Evolutionary conservation across 2,113 vertebrate species (phyloP).

Genomic region (Percopsis transmontana): DNA sequence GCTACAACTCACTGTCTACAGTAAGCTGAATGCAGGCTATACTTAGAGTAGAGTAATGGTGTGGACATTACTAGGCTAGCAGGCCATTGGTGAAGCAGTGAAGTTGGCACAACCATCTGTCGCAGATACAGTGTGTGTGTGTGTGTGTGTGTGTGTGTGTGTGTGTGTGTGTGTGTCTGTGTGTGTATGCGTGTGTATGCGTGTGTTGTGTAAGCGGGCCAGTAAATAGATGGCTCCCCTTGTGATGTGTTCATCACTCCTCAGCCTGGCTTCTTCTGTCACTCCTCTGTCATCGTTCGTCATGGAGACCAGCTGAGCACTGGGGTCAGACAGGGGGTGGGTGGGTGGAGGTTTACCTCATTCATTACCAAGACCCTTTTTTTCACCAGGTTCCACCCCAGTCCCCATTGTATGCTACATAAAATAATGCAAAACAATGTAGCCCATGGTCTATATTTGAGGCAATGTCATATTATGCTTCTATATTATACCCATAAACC

Average conservation of each 20-base stretch:
- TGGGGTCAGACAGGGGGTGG: slow-evolving; percentile 41
- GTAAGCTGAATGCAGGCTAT: slow-evolving; percentile 22
- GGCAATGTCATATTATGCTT: no score
- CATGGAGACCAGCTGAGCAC: slow-evolving; percentile 49
- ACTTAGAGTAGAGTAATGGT: slow-evolving; percentile 17
- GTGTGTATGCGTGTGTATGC: slow-evolving; percentile 23
- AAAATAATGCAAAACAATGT: no score
- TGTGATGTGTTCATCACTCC: slow-evolving; percentile 65
- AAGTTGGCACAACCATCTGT: slow-evolving; percentile 48
- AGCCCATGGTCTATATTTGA: no score
- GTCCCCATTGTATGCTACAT: no score
- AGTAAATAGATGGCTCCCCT: slow-evolving; percentile 45
- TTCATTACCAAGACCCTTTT: neutral
- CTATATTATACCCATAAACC: no score
- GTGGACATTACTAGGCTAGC: slow-evolving; percentile 19
- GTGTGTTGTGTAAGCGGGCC: slow-evolving; percentile 14
- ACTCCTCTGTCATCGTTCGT: slow-evolving; percentile 64
- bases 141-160: slow-evolving; percentile 6
- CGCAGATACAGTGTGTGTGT: slow-evolving; percentile 17
- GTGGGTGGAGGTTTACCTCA: neutral
- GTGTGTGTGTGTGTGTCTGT: slow-evolving; percentile 28
- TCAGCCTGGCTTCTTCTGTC: slow-evolving; percentile 51
- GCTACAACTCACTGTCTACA: slow-evolving; percentile 1
- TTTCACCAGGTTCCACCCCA: neutral
- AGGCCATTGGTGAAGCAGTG: slow-evolving; percentile 24